A percentile compares a stretch with the other conserved stretches of the same genome.
Conservation (phyloP, 2,888 invertebrate genomes). For the Parnassius glacialis region DNA sequence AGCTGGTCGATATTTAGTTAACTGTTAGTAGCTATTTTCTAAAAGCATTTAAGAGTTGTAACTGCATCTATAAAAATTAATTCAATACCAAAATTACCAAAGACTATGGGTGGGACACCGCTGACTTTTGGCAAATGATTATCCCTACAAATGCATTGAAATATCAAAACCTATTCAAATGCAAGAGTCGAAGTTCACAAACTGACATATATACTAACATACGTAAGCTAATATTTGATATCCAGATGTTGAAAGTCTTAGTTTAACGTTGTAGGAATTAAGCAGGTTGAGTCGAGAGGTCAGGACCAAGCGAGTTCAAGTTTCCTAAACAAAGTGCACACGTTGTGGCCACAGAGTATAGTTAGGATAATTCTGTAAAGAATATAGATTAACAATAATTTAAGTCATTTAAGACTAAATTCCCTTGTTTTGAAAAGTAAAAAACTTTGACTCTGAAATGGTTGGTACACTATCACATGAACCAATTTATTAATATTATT, state of each 20-base stretch:
- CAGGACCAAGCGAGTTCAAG: conserved; percentile 16
- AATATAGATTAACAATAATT: not conserved
- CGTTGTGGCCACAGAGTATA: no score
- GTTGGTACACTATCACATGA: no score
- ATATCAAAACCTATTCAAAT: conserved; percentile 18
- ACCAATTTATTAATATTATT: no score
- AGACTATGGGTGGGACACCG: not conserved
- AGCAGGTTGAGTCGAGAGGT: conserved; percentile 24
- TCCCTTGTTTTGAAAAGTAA: no score
- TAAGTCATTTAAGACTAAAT: not conserved
- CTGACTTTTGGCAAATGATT: conserved; percentile 10
- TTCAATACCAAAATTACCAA: no score
- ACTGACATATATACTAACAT: conserved; percentile 25
- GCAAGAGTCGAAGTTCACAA: conserved; percentile 19
- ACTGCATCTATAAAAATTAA: no score
- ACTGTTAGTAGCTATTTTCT: no score
- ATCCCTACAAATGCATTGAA: conserved; percentile 9
- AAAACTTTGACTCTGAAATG: no score
- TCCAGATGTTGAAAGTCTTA: conserved; percentile 22
- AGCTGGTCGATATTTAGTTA: no score
- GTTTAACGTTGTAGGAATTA: conserved; percentile 19
- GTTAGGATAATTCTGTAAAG: no score
- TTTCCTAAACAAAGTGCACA: conserved; percentile 15
- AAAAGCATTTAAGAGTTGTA: no score
- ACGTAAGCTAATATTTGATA: conserved; percentile 24